A percentile compares a stretch with the other conserved stretches of the same genome.
Conservation (phyloP, 2,888 invertebrate genomes). For the Orgyia antiqua region DNA sequence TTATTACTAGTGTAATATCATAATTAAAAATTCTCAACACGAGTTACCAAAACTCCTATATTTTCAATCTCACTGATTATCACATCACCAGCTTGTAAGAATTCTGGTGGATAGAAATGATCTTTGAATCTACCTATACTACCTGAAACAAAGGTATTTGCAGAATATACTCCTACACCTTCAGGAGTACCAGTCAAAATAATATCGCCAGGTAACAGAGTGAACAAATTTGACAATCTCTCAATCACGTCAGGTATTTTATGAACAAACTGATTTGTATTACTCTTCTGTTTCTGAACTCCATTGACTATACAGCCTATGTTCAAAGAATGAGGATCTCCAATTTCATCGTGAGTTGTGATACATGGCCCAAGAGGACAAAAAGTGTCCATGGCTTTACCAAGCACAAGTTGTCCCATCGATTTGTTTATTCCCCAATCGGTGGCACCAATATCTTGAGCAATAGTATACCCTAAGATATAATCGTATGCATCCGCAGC, state of each 20-base stretch:
- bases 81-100: conserved; percentile 84
- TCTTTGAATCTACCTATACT: too few species aligned
- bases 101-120: conserved; percentile 90
- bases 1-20: too few species aligned
- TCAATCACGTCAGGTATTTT: conserved; percentile 85
- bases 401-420: conserved; percentile 87
- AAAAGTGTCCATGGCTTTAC: conserved; percentile 88
- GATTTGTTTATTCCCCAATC: conserved; percentile 89
- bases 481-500: conserved; percentile 81
- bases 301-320: conserved; percentile 87
- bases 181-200: conserved; percentile 91
- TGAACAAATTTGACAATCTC: conserved; percentile 81
- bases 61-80: conserved; percentile 79
- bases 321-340: conserved; percentile 82
- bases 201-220: conserved; percentile 88
- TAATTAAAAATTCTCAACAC: conserved; percentile 31
- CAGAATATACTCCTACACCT: conserved; percentile 82
- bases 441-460: conserved; percentile 89
- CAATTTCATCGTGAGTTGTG: conserved; percentile 83
- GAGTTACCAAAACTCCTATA: conserved; percentile 38
- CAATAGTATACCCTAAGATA: conserved; percentile 89
- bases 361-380: conserved; percentile 90
- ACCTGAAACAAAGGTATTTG: too few species aligned
- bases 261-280: conserved; percentile 87
- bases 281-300: conserved; percentile 84